phyloP scores from a whole-genome alignment of 2,113 vertebrate genomes.

The Arothron firmamentum region DNA sequence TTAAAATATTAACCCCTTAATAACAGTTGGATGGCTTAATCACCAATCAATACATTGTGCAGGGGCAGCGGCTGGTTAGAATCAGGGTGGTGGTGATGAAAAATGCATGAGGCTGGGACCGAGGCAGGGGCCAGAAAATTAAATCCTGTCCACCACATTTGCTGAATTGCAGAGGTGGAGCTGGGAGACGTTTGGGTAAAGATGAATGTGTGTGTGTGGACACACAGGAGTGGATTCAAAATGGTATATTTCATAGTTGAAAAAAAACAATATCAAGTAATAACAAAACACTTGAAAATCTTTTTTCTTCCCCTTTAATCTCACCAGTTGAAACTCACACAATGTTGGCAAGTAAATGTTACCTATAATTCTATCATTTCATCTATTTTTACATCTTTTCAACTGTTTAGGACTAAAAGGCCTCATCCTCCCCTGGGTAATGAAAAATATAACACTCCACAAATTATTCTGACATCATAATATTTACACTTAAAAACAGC shows the following conservation, averaged over 20 bases:
- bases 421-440: constrained; percentile 40
- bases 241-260: constrained; percentile 46
- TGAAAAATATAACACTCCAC: constrained; percentile 57
- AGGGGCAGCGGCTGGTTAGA: constrained; percentile 65
- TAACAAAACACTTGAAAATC: not conserved
- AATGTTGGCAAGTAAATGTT: constrained; percentile 36
- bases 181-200: constrained; percentile 46
- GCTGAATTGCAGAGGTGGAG: constrained; percentile 76
- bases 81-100: constrained; percentile 74
- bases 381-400: constrained; percentile 59
- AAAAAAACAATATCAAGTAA: constrained; percentile 42
- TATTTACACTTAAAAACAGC: constrained; percentile 35
- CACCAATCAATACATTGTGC: constrained; percentile 80
- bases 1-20: constrained; percentile 80
- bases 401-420: constrained; percentile 42
- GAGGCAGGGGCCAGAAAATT: constrained; percentile 75
- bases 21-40: constrained; percentile 85
- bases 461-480: constrained; percentile 44
- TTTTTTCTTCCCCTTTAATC: no score
- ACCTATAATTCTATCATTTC: constrained; percentile 39
- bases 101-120: constrained; percentile 80
- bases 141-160: constrained; percentile 76
- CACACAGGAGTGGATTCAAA: not conserved
- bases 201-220: constrained; percentile 28
- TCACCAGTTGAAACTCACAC: constrained; percentile 23